These are phyloP conservation scores for Xyrichtys novacula DNA, from an alignment of 2,797 vertebrate species.

Conservation along the genomic window DNA sequence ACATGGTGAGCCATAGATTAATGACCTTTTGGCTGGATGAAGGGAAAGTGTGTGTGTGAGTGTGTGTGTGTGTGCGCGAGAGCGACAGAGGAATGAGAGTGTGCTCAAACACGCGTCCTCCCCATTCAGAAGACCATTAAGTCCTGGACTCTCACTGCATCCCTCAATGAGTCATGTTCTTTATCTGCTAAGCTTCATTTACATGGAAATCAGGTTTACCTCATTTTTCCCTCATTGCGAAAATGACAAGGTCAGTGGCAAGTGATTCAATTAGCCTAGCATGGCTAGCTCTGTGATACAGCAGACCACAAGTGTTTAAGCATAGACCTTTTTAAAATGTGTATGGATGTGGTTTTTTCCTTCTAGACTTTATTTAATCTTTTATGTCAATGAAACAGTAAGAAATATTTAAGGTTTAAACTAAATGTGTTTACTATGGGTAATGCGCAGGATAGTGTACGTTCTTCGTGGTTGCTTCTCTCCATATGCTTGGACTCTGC, in stretches of 20 bases:
- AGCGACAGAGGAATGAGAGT: constrained; percentile 41
- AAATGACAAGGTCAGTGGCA: constrained; percentile 72
- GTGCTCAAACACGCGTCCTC: constrained; percentile 34
- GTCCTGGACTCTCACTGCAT: constrained; percentile 33
- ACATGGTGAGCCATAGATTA: constrained; percentile 63
- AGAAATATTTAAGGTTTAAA: too few species aligned
- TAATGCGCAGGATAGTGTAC: too few species aligned
- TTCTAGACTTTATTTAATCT: too few species aligned
- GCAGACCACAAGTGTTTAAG: constrained; percentile 31
- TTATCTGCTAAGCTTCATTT: constrained; percentile 69
- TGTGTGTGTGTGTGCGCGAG: constrained; percentile 24
- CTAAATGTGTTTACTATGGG: too few species aligned
- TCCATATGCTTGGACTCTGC: too few species aligned
- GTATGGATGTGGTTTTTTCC: too few species aligned
- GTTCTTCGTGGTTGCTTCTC: too few species aligned
- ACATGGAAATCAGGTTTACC: constrained; percentile 73
- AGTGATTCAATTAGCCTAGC: constrained; percentile 72
- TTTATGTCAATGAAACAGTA: too few species aligned
- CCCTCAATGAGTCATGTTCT: constrained; percentile 69
- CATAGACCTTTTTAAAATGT: constrained; percentile 3
- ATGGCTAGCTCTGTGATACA: constrained; percentile 38
- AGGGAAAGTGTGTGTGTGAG: constrained; percentile 31
- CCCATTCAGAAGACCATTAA: constrained; percentile 70
- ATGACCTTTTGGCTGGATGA: constrained; percentile 65
- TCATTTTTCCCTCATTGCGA: constrained; percentile 69